Evolutionary conservation across 2,797 vertebrate species (phyloP), one percentile per base, ranked within the genome.

Genomic region (Melanotaenia parkinsoni): DNA sequence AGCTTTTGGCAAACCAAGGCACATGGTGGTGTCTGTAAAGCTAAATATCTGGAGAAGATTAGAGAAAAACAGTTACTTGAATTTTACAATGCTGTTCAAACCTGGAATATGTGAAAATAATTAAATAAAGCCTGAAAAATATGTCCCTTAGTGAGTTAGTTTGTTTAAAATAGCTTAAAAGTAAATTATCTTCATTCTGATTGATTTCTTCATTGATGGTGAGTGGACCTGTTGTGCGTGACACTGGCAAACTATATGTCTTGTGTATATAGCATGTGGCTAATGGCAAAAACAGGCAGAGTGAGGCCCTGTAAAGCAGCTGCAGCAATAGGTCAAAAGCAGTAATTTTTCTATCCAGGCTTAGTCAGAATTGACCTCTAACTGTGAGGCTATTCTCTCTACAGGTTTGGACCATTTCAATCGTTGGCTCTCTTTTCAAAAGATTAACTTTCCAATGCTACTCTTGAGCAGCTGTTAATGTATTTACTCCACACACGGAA

Each of bases 381-480:
- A 75, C 76, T 83, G 82, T 26, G 74, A 81, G 81, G 74, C 81
- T 28, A 62, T 71, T 86, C 79, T 86, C 85, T 86, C 88, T 62
- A 72, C 74, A 80, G 81, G 86, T 86, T 84, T 83, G 81, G 77
- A 87, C 66, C 72, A 37, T 90, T 91, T 87, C 73, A 92, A 63
- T 87, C 72, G 78, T 83, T 89, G 86, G 85, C 84, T 86, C 66
- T 72, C 79, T 76, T 86, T 83, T 84, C 67, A 84, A 89, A 85
- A 82, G 75, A 87, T 86, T 82, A 78, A 85, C 83, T 92, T 92
- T 87, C 86, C 81, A 64, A 63, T 61, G 65, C 78, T 80, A 73
- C 88, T 81, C 61, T 77, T 72, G 70, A 88, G 82, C 89, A 92
- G 90, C 88, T 93, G 92, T 81, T 91, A 83, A 88, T 87, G 84